These are phyloP conservation scores for Lasioglossum leucozonium DNA, from an alignment of 2,888 invertebrate species.

Conservation along the genomic window DNA sequence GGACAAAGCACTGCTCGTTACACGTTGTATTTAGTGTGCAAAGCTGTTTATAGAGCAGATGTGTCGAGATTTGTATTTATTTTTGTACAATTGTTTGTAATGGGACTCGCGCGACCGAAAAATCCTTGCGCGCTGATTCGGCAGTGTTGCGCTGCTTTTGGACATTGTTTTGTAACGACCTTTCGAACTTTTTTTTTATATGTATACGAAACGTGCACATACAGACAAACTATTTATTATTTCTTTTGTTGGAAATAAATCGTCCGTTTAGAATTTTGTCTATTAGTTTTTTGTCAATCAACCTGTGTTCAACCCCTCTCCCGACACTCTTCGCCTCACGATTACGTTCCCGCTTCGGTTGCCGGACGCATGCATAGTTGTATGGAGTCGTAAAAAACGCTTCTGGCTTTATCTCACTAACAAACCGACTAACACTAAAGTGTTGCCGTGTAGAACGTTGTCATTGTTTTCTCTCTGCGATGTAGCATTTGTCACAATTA, in stretches of 20 bases:
- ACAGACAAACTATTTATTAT: constrained; percentile 62
- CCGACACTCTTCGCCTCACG: constrained; percentile 32
- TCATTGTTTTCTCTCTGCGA: neutral
- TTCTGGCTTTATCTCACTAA: constrained; percentile 51
- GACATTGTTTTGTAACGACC: constrained; percentile 54
- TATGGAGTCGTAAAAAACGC: constrained; percentile 26
- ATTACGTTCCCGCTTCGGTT: constrained; percentile 36
- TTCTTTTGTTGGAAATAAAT: constrained; percentile 72
- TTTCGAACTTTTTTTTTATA: constrained; percentile 7
- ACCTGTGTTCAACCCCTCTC: constrained; percentile 65
- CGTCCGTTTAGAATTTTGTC: constrained; percentile 64
- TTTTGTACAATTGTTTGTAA: constrained; percentile 39
- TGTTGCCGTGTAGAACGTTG: neutral
- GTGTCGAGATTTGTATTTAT: constrained; percentile 43
- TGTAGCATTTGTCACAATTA: neutral
- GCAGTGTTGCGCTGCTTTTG: constrained; percentile 50
- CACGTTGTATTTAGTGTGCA: neutral
- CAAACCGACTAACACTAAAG: constrained; percentile 1
- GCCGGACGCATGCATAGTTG: constrained; percentile 58
- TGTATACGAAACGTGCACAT: constrained; percentile 6
- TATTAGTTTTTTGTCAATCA: constrained; percentile 71
- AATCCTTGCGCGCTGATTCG: constrained; percentile 46
- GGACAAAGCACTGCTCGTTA: neutral
- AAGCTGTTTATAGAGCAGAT: neutral
- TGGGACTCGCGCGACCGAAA: neutral